These are phyloP conservation scores for Camponotus vicinus DNA, from an alignment of 1,140 invertebrate genomes.

Conservation along the genomic window DNA sequence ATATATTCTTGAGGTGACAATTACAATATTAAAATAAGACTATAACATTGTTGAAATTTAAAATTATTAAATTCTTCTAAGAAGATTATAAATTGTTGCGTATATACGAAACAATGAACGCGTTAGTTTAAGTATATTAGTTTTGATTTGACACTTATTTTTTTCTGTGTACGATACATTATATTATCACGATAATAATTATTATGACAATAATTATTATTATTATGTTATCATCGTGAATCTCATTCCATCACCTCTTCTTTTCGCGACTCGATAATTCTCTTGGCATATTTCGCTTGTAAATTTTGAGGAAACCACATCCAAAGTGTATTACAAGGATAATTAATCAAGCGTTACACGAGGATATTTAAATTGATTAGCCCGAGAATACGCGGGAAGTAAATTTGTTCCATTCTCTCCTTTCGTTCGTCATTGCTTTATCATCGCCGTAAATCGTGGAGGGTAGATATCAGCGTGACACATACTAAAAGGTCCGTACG, in stretches of 20 bases:
- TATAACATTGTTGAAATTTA: too few relatives aligned
- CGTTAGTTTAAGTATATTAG: too few relatives aligned
- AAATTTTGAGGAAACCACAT: constrained; percentile 3
- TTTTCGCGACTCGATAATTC: constrained; percentile 15
- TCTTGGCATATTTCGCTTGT: background rate
- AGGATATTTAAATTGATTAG: constrained; percentile 44
- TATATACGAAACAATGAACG: too few relatives aligned
- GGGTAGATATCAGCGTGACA: constrained; percentile 41
- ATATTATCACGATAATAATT: background rate
- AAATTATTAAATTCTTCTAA: too few relatives aligned
- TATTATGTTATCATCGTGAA: background rate
- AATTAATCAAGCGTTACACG: constrained; percentile 27
- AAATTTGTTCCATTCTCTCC: constrained; percentile 43
- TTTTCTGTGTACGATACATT: background rate
- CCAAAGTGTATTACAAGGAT: constrained; percentile 7
- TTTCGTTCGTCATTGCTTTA: constrained; percentile 42
- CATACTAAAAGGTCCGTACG: constrained; percentile 45
- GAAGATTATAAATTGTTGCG: too few relatives aligned
- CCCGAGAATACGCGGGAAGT: constrained; percentile 16
- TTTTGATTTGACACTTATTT: too few relatives aligned
- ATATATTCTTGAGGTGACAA: too few relatives aligned
- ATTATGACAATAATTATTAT: background rate
- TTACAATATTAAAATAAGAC: too few relatives aligned
- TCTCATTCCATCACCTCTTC: background rate
- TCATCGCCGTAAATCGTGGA: constrained; percentile 60